Evolutionary conservation across 2,113 vertebrate species (phyloP).

Genomic region (Sus scrofa): DNA sequence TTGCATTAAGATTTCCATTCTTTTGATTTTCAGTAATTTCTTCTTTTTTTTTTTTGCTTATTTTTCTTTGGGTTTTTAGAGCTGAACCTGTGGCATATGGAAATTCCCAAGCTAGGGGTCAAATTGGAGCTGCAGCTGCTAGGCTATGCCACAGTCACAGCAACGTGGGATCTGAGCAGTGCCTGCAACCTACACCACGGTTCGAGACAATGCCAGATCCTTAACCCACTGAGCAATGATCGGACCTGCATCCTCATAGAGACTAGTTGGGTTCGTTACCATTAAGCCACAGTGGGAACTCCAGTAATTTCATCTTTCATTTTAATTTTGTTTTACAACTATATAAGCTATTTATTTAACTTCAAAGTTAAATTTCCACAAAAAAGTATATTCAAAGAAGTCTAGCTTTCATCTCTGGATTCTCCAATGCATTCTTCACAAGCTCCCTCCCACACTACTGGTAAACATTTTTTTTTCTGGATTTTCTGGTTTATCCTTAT

Average conservation of each 20-base stretch:
- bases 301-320: neutral
- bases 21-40: neutral
- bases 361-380: neutral
- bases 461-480: neutral
- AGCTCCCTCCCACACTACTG: neutral
- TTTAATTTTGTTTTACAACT: neutral
- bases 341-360: neutral
- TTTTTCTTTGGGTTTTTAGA: too few relatives aligned
- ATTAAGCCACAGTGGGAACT: too few relatives aligned
- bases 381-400: neutral
- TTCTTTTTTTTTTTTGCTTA: neutral
- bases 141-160: too few relatives aligned
- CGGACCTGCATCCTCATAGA: too few relatives aligned
- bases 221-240: too few relatives aligned
- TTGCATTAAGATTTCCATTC: neutral
- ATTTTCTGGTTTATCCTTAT: slow-evolving; percentile 12
- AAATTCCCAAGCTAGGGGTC: too few relatives aligned
- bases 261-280: too few relatives aligned
- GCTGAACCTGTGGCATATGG: too few relatives aligned
- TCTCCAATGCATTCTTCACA: neutral
- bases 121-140: too few relatives aligned
- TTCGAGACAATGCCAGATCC: too few relatives aligned
- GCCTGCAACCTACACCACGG: too few relatives aligned
- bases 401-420: neutral
- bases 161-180: too few relatives aligned